Evolutionary conservation across 2,797 vertebrate genomes (phyloP).

Genomic region (Poecilia wingei): DNA sequence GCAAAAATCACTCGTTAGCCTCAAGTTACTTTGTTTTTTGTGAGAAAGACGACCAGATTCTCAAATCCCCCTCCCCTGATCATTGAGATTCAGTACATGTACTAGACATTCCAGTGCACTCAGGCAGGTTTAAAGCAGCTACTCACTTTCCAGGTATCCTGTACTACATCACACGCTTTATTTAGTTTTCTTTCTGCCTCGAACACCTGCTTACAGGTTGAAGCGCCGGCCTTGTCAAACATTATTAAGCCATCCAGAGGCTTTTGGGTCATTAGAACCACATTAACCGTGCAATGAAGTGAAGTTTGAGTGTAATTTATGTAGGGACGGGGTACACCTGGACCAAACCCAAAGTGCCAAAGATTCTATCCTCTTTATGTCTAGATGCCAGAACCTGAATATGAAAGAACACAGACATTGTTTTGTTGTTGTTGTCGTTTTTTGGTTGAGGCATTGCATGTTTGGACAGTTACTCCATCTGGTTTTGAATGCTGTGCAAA

Average conservation of each 20-base stretch:
- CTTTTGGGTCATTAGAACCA: slow-evolving; percentile 60
- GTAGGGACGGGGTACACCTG: slow-evolving; percentile 5
- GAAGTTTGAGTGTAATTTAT: slow-evolving; percentile 11
- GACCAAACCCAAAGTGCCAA: not conserved
- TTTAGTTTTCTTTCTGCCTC: slow-evolving; percentile 66
- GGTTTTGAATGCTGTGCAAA: not conserved
- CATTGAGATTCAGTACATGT: slow-evolving; percentile 40
- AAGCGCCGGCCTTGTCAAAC: slow-evolving; percentile 75
- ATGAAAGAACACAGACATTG: not conserved
- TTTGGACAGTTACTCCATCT: not conserved
- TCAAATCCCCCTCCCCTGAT: slow-evolving; percentile 37
- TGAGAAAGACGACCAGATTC: slow-evolving; percentile 39
- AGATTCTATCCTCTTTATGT: not conserved
- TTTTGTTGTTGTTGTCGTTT: not conserved
- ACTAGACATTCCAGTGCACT: slow-evolving; percentile 45
- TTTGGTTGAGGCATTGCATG: not conserved
- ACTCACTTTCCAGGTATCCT: slow-evolving; percentile 57
- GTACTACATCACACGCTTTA: slow-evolving; percentile 71
- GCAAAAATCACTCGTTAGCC: not conserved
- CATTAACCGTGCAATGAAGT: slow-evolving; percentile 27
- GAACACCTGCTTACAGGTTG: slow-evolving; percentile 73
- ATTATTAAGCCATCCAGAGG: slow-evolving; percentile 73
- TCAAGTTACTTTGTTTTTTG: not conserved
- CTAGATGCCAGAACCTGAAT: not conserved
- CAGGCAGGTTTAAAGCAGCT: slow-evolving; percentile 52